Evolutionary conservation across 2,888 invertebrate genomes (phyloP).

Genomic region (Blastobasis adustella): DNA sequence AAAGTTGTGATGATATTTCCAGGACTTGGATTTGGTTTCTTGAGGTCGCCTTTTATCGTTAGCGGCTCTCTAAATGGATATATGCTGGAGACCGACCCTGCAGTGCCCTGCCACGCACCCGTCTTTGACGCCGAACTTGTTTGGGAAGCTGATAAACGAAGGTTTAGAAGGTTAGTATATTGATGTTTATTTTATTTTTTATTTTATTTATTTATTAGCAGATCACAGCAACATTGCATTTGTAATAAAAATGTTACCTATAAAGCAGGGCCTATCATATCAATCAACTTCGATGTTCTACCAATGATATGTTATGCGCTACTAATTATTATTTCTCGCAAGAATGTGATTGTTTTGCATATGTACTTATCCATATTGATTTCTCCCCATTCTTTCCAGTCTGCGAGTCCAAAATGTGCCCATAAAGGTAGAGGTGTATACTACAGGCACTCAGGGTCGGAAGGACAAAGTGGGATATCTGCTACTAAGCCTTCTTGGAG

Average conservation of each 20-base stretch:
- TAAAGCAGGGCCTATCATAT: too few relatives aligned
- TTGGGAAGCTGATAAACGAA: conserved; percentile 85
- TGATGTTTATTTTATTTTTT: neutral
- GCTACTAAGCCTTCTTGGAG: conserved; percentile 79
- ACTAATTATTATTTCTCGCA: too few relatives aligned
- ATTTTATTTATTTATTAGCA: neutral
- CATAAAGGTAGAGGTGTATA: conserved; percentile 81
- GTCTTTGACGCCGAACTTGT: conserved; percentile 83
- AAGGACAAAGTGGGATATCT: conserved; percentile 81
- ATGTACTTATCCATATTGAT: neutral
- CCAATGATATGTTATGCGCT: too few relatives aligned
- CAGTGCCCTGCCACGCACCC: conserved; percentile 73
- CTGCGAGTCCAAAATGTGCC: conserved; percentile 83
- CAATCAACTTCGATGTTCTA: too few relatives aligned
- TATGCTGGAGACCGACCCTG: conserved; percentile 80
- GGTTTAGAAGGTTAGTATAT: conserved; percentile 75
- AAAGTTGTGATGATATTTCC: conserved; percentile 11
- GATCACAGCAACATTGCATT: too few relatives aligned
- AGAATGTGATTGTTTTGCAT: too few relatives aligned
- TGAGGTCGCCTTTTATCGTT: conserved; percentile 70
- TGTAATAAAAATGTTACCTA: too few relatives aligned
- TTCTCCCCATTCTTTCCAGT: conserved; percentile 47
- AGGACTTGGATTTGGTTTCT: conserved; percentile 76
- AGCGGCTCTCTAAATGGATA: conserved; percentile 78
- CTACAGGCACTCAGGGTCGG: conserved; percentile 67